Evolutionary conservation across 1,140 invertebrate genomes (phyloP).

Genomic region (Lasioglossum baleicum): DNA sequence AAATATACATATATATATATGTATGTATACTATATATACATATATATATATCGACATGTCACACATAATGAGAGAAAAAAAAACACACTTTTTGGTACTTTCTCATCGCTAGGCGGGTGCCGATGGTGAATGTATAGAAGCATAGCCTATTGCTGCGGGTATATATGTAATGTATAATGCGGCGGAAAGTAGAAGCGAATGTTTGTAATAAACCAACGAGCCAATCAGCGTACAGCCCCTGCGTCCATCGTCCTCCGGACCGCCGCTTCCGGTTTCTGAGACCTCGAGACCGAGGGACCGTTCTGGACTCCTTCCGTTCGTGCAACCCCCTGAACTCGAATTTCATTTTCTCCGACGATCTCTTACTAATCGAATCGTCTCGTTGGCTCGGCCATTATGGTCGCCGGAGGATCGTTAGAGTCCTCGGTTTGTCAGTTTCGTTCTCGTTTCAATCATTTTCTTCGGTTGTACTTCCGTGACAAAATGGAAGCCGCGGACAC

Average conservation of each 20-base stretch:
- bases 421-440: too few species aligned
- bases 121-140: conserved; percentile 73
- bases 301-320: neutral
- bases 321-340: neutral
- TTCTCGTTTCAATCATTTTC: too few species aligned
- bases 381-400: too few species aligned
- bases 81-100: conserved; percentile 53
- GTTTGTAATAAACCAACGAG: conserved; percentile 80
- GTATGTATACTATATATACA: neutral
- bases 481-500: too few species aligned
- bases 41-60: conserved; percentile 15
- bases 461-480: too few species aligned
- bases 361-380: too few species aligned
- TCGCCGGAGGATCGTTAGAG: too few species aligned
- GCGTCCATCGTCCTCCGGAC: conserved; percentile 69
- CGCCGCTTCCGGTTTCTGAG: conserved; percentile 57
- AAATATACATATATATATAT: too few species aligned
- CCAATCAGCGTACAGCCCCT: conserved; percentile 79
- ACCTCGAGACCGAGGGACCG: conserved; percentile 51
- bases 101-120: conserved; percentile 76
- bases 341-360: too few species aligned
- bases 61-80: conserved; percentile 17
- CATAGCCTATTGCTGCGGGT: conserved; percentile 77
- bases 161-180: conserved; percentile 72
- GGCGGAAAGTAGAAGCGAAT: conserved; percentile 78